These are phyloP conservation scores for Entomobrya multifasciata DNA, from an alignment of 2,888 invertebrate species.

Conservation along the genomic window DNA sequence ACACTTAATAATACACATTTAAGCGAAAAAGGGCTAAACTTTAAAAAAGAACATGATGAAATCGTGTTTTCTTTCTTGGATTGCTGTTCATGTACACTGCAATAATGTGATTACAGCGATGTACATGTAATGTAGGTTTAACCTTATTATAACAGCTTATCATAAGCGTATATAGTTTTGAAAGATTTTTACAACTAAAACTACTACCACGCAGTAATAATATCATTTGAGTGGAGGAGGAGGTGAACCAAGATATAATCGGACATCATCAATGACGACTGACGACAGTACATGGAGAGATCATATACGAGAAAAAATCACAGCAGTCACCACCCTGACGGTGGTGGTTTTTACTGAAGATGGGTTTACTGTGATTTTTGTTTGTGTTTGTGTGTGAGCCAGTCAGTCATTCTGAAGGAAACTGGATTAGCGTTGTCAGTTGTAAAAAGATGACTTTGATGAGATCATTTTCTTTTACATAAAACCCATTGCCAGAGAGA, in stretches of 20 bases:
- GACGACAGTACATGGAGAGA: conserved; percentile 11
- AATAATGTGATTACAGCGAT: conserved; percentile 24
- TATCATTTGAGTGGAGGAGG: conserved; percentile 37
- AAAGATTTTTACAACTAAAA: not conserved
- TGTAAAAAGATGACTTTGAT: conserved; percentile 49
- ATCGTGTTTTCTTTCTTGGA: conserved; percentile 37
- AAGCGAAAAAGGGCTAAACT: too few relatives aligned
- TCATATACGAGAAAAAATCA: not conserved
- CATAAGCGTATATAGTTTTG: not conserved
- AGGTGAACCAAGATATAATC: conserved; percentile 56
- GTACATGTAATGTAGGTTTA: too few relatives aligned
- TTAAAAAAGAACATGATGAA: conserved; percentile 47
- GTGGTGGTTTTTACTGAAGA: not conserved
- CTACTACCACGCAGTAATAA: conserved; percentile 43
- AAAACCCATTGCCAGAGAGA: too few relatives aligned
- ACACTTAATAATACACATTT: not conserved
- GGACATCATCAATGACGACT: conserved; percentile 25
- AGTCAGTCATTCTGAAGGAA: conserved; percentile 43
- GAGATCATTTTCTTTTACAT: conserved; percentile 61
- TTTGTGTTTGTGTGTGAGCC: conserved; percentile 23
- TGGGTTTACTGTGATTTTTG: not conserved
- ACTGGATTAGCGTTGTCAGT: conserved; percentile 28
- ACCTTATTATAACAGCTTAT: not conserved
- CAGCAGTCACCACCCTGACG: conserved; percentile 59
- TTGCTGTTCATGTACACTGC: conserved; percentile 14